Evolutionary conservation across 2,888 invertebrate genomes (phyloP).

Genomic region (Ophioninae sp.): DNA sequence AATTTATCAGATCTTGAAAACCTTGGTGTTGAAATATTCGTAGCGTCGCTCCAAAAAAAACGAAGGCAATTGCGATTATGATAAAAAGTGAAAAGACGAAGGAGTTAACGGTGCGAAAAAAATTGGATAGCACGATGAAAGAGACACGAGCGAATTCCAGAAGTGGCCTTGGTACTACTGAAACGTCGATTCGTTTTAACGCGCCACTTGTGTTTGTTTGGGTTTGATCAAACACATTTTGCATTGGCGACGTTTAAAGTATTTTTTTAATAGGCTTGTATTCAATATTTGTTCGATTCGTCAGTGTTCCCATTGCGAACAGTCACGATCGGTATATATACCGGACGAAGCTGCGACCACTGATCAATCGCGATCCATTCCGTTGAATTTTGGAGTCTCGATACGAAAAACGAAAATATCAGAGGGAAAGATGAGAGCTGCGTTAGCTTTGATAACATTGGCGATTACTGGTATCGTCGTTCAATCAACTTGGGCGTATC

Average conservation of each 20-base stretch:
- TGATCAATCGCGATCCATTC: not conserved
- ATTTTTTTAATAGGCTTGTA: constrained; percentile 11
- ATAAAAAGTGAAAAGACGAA: not conserved
- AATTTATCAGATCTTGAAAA: too few species aligned
- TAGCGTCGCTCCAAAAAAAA: too few species aligned
- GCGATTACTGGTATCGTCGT: constrained; percentile 22
- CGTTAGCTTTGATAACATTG: constrained; percentile 6
- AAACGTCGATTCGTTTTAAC: not conserved
- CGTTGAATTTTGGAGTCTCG: not conserved
- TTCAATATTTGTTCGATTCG: constrained; percentile 7
- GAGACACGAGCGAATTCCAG: not conserved
- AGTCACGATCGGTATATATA: constrained; percentile 7
- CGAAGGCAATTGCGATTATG: not conserved
- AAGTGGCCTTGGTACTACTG: constrained; percentile 1
- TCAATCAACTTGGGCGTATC: constrained; percentile 3
- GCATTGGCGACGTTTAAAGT: not conserved
- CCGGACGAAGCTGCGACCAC: not conserved
- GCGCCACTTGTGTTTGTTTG: constrained; percentile 5
- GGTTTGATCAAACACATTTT: not conserved
- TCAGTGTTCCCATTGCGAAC: not conserved
- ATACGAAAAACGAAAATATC: not conserved
- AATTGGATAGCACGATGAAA: not conserved
- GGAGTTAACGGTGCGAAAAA: not conserved
- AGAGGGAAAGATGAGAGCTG: constrained; percentile 7
- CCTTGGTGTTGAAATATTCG: too few species aligned